Percentiles rank a stretch among this genome's conserved stretches.
These are phyloP conservation scores for Columba janthina DNA, from an alignment of 2,113 vertebrate species.

Conservation along the genomic window DNA sequence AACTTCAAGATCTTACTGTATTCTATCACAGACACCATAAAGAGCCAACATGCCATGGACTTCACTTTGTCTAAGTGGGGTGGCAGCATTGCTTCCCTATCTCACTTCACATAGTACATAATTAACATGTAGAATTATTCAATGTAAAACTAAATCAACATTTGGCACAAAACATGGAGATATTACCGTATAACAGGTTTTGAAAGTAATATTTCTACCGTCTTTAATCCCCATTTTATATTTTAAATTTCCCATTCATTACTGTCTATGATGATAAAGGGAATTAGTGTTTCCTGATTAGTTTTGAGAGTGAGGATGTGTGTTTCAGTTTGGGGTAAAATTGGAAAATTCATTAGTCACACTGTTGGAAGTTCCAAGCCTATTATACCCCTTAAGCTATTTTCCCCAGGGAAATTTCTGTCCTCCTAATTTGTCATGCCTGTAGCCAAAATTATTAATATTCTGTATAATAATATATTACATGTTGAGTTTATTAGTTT, in stretches of 20 bases:
- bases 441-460: constrained; percentile 1
- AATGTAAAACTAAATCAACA: neutral
- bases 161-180: neutral
- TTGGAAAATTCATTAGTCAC: constrained; percentile 27
- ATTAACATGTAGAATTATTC: neutral
- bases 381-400: neutral
- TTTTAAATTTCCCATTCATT: neutral
- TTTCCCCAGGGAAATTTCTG: neutral
- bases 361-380: neutral
- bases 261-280: neutral
- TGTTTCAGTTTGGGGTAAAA: neutral
- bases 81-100: neutral
- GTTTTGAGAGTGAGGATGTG: neutral
- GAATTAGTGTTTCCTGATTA: constrained; percentile 18
- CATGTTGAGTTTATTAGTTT: neutral
- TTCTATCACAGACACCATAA: neutral
- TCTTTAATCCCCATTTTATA: neutral
- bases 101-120: neutral
- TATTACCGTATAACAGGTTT: neutral
- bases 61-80: neutral
- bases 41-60: accelerated
- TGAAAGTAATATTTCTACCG: neutral
- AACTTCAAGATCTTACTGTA: neutral
- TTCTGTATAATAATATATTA: neutral
- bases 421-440: neutral